Percentiles rank a stretch among this genome's conserved stretches.
phyloP scores from a whole-genome alignment of 1,140 invertebrate species.

The Cataglyphis hispanica region DNA sequence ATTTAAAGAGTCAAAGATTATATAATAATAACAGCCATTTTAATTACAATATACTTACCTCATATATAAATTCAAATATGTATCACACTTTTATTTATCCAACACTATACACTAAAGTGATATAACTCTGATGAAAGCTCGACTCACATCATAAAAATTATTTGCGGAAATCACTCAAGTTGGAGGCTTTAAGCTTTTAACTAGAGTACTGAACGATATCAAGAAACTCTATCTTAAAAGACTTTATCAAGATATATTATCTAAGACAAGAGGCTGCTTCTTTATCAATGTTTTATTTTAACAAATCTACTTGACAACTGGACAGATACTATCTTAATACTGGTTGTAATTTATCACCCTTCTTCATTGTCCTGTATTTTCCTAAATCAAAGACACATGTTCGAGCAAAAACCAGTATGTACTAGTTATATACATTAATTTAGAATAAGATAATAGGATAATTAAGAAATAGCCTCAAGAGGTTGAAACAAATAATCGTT shows the following conservation, averaged over 20 bases:
- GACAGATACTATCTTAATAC: conserved; percentile 9
- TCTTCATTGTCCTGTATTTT: neutral
- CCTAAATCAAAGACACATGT: neutral
- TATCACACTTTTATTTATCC: neutral
- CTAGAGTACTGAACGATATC: neutral
- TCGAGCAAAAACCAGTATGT: neutral
- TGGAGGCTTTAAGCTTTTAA: neutral
- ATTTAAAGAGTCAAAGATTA: neutral
- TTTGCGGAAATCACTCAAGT: neutral
- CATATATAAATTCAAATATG: neutral
- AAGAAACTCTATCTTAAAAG: neutral
- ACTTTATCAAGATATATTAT: conserved; percentile 7
- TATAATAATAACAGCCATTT: neutral
- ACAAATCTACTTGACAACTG: neutral
- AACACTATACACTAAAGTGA: neutral
- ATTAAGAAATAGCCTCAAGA: conserved; percentile 12
- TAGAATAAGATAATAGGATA: conserved; percentile 26
- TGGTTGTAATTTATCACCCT: neutral
- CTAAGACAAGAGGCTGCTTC: neutral
- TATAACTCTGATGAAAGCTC: neutral
- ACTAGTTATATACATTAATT: too few species aligned
- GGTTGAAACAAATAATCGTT: neutral
- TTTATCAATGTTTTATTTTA: conserved; percentile 32
- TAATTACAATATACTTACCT: conserved; percentile 17
- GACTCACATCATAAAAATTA: neutral